phyloP scores from a whole-genome alignment of 2,113 vertebrate genomes.

The Oryctolagus cuniculus region DNA sequence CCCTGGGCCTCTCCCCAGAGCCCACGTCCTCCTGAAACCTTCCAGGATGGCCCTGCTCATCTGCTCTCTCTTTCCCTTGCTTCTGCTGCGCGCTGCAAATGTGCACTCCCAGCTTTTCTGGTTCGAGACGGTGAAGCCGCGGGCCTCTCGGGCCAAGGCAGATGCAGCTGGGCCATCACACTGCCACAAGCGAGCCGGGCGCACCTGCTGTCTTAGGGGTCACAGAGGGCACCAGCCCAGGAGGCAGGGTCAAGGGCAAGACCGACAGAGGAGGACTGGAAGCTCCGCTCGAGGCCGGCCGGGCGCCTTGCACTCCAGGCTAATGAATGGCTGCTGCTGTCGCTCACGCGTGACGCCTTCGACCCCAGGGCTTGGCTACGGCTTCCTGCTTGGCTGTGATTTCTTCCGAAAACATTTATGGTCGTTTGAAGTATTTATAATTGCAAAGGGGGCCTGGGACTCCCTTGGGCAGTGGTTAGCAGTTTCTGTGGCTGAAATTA shows the following conservation, averaged over 20 bases:
- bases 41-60: not conserved
- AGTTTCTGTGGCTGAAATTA: not conserved
- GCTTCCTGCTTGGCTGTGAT: not conserved
- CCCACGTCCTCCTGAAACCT: not conserved
- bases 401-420: constrained; percentile 14
- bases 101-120: no score
- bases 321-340: rapidly evolving
- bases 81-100: rapidly evolving
- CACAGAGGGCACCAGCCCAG: rapidly evolving
- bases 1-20: rapidly evolving
- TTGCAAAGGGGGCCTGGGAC: not conserved
- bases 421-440: constrained; percentile 29
- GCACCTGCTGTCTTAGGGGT: not conserved
- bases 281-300: no score
- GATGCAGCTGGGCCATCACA: rapidly evolving
- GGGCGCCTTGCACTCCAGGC: no score
- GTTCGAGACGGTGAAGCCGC: not conserved
- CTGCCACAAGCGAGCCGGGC: not conserved
- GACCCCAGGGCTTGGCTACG: not conserved
- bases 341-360: rapidly evolving
- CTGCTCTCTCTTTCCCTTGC: not conserved
- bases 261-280: no score
- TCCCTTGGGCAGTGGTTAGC: not conserved
- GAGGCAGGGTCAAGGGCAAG: not conserved
- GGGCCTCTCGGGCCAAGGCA: not conserved